Base-by-base conservation (phyloP, 2,797 vertebrate genomes). In the Pygocentrus nattereri region DNA sequence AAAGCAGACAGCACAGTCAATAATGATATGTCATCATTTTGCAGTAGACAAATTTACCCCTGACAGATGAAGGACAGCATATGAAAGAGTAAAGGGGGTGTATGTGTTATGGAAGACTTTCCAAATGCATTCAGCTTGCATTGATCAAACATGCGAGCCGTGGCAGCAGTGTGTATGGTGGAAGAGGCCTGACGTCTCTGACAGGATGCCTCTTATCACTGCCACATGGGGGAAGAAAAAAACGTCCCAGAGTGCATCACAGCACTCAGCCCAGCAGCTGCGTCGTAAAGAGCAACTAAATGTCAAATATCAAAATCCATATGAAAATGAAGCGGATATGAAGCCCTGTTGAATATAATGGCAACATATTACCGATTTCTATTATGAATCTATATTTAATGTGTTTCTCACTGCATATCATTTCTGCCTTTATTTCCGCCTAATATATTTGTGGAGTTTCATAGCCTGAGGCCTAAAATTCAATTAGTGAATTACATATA, bases 241-340 rank as follows among this genome's bases (percentile, higher is more conserved):
- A 91, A 91, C 90, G 87, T 78, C 86, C 90, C 81, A 87, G 77
- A 78, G 74, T 86, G 80, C 84, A 81, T 81, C 77, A 83, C 31
- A 52, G 49, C 76, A 80, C 80, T 77, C 73, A 61, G 58, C 62
- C 73, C 83, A 64, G 71, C 56, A 77, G 64, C 75, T n/a, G 73
- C 81, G 73, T 92, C 79, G 78, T 81, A 91, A 91, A 92, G 88
- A 90, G 88, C 89, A 91, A 77, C 82, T 76, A 92, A 90, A 93
- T 91, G 87, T 93, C 89, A 91, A 64, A 85, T 56, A 84, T 88
- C 80, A 76, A 86, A 78, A 88, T 67, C 83, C 83, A 87, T 85
- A 88, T 84, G 82, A 59, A 23, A 49, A 58, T 74, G 58, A 76
- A 23, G 10, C 16, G 16, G 31, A 56, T 59, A 23, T 76, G 30